Conservation (phyloP, 2,888 invertebrate species). For the Salticus scenicus region DNA sequence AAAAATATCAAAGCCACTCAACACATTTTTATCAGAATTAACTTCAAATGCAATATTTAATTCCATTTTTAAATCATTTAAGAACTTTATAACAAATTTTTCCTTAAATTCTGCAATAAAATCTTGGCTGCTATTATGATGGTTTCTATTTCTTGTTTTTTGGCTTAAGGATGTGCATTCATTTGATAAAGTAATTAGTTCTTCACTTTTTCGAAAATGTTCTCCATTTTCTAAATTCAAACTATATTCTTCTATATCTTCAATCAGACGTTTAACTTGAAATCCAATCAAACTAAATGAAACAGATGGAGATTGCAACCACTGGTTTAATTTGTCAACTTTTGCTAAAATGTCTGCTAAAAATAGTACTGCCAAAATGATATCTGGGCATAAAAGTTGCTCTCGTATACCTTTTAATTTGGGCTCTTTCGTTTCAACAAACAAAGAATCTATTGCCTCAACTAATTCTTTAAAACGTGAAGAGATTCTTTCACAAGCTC, state of each 20-base stretch:
- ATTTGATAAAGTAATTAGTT: neutral
- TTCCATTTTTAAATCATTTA: neutral
- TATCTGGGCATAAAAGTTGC: neutral
- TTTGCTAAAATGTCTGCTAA: neutral
- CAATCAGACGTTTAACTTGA: neutral
- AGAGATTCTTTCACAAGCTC: neutral
- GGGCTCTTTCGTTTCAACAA: neutral
- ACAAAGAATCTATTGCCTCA: neutral
- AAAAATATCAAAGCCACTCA: neutral
- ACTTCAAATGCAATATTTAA: neutral
- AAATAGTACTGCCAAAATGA: neutral
- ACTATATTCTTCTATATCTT: too few relatives aligned
- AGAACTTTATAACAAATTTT: neutral
- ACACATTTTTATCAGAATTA: neutral
- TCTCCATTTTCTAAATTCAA: too few relatives aligned
- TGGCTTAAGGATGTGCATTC: neutral
- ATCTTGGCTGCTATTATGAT: neutral
- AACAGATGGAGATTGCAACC: neutral
- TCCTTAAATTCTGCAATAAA: neutral
- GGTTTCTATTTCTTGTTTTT: neutral
- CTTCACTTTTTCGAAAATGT: neutral
- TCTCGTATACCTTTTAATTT: neutral
- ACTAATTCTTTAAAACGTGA: neutral
- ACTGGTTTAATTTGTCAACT: neutral
- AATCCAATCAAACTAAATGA: neutral